These are phyloP conservation scores for Ciconia boyciana DNA, from an alignment of 2,113 vertebrate species.

Conservation along the genomic window DNA sequence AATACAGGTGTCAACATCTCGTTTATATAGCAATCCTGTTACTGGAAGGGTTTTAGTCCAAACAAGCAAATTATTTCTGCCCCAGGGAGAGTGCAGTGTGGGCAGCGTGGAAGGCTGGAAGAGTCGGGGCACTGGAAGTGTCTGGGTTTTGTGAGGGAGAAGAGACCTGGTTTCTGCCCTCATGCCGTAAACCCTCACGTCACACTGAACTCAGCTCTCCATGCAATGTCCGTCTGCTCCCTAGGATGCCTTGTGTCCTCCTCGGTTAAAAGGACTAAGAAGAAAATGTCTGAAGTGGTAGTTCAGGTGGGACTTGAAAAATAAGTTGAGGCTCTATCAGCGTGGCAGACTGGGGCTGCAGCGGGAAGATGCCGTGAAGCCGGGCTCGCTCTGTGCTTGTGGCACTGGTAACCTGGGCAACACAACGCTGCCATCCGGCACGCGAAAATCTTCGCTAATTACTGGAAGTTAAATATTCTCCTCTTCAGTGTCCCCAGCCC, in stretches of 20 bases:
- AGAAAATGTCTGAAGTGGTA: neutral
- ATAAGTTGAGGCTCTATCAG: neutral
- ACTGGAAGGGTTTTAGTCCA: neutral
- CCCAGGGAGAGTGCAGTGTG: neutral
- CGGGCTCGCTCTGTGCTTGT: fast-evolving
- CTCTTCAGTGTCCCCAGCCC: neutral
- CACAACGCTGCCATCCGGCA: neutral
- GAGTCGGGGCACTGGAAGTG: neutral
- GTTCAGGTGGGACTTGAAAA: neutral
- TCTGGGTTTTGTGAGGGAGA: neutral
- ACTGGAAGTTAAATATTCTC: neutral
- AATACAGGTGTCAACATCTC: neutral
- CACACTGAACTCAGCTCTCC: neutral
- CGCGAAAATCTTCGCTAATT: neutral
- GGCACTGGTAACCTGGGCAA: slow-evolving; percentile 3
- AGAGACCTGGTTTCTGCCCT: neutral
- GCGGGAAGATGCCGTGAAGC: fast-evolving
- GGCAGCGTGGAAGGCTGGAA: neutral
- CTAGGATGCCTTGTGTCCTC: neutral
- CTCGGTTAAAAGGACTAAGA: neutral
- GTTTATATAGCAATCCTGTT: neutral
- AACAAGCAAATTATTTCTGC: neutral
- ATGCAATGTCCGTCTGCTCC: neutral
- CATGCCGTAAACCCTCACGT: neutral
- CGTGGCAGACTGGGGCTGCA: neutral